These are phyloP conservation scores for Bujurquina vittata DNA, from an alignment of 2,113 vertebrate genomes.

Conservation along the genomic window DNA sequence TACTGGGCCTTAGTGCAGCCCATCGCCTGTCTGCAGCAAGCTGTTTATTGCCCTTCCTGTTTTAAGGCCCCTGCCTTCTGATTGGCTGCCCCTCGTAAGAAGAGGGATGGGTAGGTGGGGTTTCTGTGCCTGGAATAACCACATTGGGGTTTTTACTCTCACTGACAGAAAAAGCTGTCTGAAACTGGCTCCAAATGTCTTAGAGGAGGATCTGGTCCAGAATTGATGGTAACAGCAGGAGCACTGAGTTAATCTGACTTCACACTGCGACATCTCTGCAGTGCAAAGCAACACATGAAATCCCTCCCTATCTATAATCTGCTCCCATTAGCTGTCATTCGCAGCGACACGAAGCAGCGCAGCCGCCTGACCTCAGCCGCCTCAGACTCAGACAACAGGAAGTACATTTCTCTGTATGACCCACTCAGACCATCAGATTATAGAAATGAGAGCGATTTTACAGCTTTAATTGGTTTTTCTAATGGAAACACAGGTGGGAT, in stretches of 20 bases:
- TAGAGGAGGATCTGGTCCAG: not conserved
- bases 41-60: no score
- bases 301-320: not conserved
- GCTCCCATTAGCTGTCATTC: conserved; percentile 5
- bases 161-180: not conserved
- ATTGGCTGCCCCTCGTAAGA: not conserved
- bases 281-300: not conserved
- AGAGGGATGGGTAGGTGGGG: not conserved
- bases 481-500: not conserved
- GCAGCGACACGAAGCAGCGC: not conserved
- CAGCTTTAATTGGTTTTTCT: not conserved
- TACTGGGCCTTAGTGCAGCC: accelerated
- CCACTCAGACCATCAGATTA: not conserved
- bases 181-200: not conserved
- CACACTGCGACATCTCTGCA: not conserved
- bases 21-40: not conserved
- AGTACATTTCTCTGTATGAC: not conserved
- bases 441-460: not conserved
- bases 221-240: not conserved
- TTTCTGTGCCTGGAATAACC: not conserved
- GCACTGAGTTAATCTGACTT: not conserved
- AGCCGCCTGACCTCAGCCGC: conserved; percentile 28
- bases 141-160: not conserved
- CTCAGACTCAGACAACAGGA: not conserved
- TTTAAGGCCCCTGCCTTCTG: not conserved